phyloP scores from a whole-genome alignment of 2,888 invertebrate genomes.

The Trichopoda pennipes region DNA sequence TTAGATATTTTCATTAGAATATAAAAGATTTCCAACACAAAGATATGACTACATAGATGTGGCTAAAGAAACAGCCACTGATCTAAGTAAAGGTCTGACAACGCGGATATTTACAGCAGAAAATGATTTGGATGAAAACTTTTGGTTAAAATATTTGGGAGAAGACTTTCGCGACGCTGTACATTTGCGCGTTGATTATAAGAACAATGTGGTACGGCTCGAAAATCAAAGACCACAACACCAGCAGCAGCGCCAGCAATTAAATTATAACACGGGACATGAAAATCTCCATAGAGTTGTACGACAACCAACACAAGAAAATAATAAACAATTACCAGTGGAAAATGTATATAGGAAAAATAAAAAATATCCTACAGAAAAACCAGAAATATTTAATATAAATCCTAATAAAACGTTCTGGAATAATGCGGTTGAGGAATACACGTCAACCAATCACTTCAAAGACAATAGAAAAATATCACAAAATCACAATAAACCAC shows the following conservation, averaged over 20 bases:
- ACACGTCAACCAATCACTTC: too few relatives aligned
- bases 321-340: slow-evolving; percentile 46
- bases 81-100: slow-evolving; percentile 71
- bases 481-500: too few relatives aligned
- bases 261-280: too few relatives aligned
- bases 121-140: slow-evolving; percentile 74
- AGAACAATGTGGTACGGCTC: too few relatives aligned
- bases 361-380: too few relatives aligned
- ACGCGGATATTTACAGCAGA: slow-evolving; percentile 74
- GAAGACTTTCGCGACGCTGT: slow-evolving; percentile 77
- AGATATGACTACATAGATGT: slow-evolving; percentile 74
- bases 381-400: too few relatives aligned
- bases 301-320: slow-evolving; percentile 3
- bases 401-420: too few relatives aligned
- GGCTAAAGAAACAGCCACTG: slow-evolving; percentile 60
- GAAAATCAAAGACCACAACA: too few relatives aligned
- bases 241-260: too few relatives aligned
- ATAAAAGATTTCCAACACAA: not conserved
- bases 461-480: too few relatives aligned
- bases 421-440: too few relatives aligned
- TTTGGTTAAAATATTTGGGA: slow-evolving; percentile 77
- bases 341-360: not conserved
- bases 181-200: slow-evolving; percentile 68
- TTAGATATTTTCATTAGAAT: slow-evolving; percentile 19
- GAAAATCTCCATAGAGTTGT: slow-evolving; percentile 17